Conservation (phyloP, 2,888 invertebrate genomes). For the Conomelus anceps region DNA sequence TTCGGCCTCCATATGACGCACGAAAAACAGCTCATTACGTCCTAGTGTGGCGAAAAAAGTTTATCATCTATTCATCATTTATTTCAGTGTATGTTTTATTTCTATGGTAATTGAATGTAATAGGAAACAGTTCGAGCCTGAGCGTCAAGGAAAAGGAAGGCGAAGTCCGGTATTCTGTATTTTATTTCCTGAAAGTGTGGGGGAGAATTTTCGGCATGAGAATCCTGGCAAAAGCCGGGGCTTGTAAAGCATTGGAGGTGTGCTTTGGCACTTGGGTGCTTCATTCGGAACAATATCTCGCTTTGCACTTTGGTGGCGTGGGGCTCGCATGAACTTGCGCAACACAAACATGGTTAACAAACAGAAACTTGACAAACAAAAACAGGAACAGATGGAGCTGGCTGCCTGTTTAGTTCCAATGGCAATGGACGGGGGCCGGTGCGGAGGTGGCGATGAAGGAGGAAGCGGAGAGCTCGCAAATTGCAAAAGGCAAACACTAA, state of each 20-base stretch:
- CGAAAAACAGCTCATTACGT: too few species aligned
- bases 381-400: neutral
- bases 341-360: neutral
- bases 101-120: too few species aligned
- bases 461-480: neutral
- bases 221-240: neutral
- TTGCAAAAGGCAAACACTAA: neutral
- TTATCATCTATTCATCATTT: too few species aligned
- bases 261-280: neutral
- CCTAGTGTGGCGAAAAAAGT: too few species aligned
- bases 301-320: neutral
- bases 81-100: too few species aligned
- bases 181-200: too few species aligned
- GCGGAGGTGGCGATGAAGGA: neutral
- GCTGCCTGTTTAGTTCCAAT: too few species aligned
- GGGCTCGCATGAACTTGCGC: neutral
- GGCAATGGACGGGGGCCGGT: neutral
- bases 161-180: too few species aligned
- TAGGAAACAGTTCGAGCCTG: too few species aligned
- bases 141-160: too few species aligned
- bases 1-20: too few species aligned
- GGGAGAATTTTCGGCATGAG: neutral
- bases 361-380: neutral
- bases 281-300: too few species aligned
- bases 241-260: neutral